Percentiles rank a stretch among this genome's conserved stretches.
Evolutionary conservation across 2,113 vertebrate species (phyloP).

Genomic region (Sinocyclocheilus maitianheensis): DNA sequence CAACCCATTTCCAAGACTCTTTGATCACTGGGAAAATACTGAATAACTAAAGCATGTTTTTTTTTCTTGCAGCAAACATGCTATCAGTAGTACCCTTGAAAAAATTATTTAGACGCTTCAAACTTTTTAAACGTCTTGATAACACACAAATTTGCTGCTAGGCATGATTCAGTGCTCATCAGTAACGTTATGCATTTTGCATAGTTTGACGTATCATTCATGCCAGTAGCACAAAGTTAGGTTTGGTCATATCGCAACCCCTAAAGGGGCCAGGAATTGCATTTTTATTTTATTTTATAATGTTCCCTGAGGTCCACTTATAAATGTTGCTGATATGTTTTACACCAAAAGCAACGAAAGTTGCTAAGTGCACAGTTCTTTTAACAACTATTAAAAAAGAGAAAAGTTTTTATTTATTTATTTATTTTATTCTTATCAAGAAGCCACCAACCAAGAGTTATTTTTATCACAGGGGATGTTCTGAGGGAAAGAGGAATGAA

Average conservation of each 20-base stretch:
- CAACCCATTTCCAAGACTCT: conserved; percentile 56
- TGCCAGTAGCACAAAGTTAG: background rate
- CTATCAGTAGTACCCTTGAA: background rate
- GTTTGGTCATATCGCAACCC: background rate
- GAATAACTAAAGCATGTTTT: conserved; percentile 59
- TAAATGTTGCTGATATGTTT: too few relatives aligned
- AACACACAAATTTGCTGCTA: background rate
- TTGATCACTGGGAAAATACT: conserved; percentile 62
- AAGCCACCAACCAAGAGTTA: background rate
- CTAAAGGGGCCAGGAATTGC: background rate
- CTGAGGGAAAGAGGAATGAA: conserved; percentile 1
- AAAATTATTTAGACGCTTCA: background rate
- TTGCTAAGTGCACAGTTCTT: background rate
- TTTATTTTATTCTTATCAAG: too few relatives aligned
- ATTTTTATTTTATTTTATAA: background rate
- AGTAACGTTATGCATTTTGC: background rate
- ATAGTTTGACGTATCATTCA: background rate
- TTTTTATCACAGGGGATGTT: background rate
- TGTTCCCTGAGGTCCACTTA: background rate
- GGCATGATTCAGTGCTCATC: background rate
- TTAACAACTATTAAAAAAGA: background rate
- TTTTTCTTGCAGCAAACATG: background rate
- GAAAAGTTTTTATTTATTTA: too few relatives aligned
- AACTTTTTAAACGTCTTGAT: background rate
- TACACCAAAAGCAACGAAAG: background rate